phyloP scores from a whole-genome alignment of 2,797 vertebrate species.

The Microhierax caerulescens region DNA sequence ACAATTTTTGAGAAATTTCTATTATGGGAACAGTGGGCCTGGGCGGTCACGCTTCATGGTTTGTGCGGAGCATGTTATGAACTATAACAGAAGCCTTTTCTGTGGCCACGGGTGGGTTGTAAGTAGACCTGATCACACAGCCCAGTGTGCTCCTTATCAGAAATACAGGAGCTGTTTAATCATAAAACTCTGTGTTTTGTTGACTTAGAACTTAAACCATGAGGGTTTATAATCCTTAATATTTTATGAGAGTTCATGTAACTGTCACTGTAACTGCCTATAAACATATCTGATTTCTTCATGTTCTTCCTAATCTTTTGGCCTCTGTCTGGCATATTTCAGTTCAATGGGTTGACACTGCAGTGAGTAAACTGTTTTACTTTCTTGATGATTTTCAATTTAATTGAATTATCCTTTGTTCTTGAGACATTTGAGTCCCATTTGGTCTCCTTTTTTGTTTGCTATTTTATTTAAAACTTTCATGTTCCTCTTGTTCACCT shows the following conservation, averaged over 20 bases:
- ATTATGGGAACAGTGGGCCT: not conserved
- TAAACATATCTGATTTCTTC: not conserved
- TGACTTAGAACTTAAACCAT: not conserved
- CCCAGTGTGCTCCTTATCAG: not conserved
- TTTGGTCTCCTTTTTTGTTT: not conserved
- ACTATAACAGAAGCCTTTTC: not conserved
- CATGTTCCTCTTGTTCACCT: not conserved
- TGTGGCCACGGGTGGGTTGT: not conserved
- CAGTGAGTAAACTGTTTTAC: not conserved
- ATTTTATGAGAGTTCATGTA: not conserved
- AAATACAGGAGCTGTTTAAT: not conserved
- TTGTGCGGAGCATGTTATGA: not conserved
- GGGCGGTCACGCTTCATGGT: not conserved
- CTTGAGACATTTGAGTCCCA: not conserved
- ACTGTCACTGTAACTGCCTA: not conserved
- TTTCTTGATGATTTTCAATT: not conserved
- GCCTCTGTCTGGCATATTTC: not conserved
- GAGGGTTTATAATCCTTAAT: not conserved
- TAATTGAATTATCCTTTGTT: conserved; percentile 2
- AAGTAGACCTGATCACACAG: not conserved
- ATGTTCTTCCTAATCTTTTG: not conserved
- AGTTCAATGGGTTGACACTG: not conserved
- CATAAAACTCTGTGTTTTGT: not conserved
- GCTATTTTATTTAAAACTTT: not conserved
- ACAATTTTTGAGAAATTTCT: not conserved